A percentile compares a stretch with the other conserved stretches of the same genome.
Conservation (phyloP, 2,888 invertebrate species). For the Catocala fraxini region DNA sequence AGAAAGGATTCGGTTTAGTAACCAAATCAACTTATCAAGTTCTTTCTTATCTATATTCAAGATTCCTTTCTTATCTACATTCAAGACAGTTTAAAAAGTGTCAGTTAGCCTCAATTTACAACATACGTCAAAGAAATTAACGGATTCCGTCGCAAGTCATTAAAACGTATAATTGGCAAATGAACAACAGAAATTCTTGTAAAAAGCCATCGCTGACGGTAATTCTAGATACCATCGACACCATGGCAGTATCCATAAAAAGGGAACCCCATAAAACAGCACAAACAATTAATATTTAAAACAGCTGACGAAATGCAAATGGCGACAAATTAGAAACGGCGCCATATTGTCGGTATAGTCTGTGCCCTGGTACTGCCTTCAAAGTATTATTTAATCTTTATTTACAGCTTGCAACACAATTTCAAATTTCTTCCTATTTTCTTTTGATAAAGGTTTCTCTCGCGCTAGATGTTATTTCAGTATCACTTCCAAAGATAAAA, state of each 20-base stretch:
- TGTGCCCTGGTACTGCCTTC: constrained; percentile 19
- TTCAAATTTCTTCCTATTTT: too few relatives aligned
- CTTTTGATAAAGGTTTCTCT: too few relatives aligned
- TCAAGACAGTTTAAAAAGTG: too few relatives aligned
- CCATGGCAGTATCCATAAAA: constrained; percentile 38
- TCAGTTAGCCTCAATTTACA: too few relatives aligned
- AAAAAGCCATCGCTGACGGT: constrained; percentile 15
- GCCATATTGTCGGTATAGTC: constrained; percentile 33
- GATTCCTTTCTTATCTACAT: too few relatives aligned
- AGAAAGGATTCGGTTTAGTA: too few relatives aligned
- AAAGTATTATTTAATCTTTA: background rate
- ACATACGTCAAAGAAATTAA: background rate
- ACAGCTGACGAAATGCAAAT: constrained; percentile 73
- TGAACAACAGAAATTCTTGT: constrained; percentile 19
- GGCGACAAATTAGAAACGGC: constrained; percentile 49
- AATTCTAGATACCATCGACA: constrained; percentile 20
- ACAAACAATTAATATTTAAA: constrained; percentile 75
- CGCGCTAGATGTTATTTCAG: too few relatives aligned
- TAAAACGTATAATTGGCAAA: constrained; percentile 17
- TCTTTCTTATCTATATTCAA: too few relatives aligned
- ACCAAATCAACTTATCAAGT: too few relatives aligned
- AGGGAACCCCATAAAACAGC: constrained; percentile 57
- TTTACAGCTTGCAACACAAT: too few relatives aligned
- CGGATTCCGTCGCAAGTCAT: constrained; percentile 3
- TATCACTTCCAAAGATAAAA: too few relatives aligned